Evolutionary conservation across 2,113 vertebrate species (phyloP).

Genomic region (Picathartes gymnocephalus): DNA sequence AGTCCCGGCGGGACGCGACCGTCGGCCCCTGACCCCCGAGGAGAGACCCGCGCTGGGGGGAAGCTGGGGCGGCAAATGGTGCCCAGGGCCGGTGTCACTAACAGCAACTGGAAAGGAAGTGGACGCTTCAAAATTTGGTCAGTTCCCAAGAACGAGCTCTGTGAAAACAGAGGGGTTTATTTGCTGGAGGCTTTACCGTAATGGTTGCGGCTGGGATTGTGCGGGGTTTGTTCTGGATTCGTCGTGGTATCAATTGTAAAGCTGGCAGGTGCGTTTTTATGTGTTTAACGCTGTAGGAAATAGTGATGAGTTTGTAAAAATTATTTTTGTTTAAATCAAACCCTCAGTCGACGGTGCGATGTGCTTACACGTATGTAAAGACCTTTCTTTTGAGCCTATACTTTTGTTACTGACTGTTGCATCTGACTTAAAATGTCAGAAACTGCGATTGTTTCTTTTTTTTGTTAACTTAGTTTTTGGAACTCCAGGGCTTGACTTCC

Average conservation of each 20-base stretch:
- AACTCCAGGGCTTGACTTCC: background rate
- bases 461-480: conserved; percentile 14
- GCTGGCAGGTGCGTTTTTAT: conserved; percentile 31
- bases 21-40: background rate
- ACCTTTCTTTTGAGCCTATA: background rate
- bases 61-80: background rate
- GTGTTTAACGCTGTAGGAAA: conserved; percentile 43
- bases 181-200: background rate
- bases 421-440: background rate
- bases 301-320: background rate
- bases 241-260: background rate
- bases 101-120: background rate
- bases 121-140: background rate
- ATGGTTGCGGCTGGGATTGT: background rate
- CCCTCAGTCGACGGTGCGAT: fast-evolving
- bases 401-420: background rate
- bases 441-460: background rate
- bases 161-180: background rate
- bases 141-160: background rate
- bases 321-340: background rate
- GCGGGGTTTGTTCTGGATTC: background rate
- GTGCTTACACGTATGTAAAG: background rate
- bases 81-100: background rate
- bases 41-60: background rate
- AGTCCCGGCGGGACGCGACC: background rate